Evolutionary conservation across 1,140 invertebrate species (phyloP).

Genomic region (Aricia agestis): DNA sequence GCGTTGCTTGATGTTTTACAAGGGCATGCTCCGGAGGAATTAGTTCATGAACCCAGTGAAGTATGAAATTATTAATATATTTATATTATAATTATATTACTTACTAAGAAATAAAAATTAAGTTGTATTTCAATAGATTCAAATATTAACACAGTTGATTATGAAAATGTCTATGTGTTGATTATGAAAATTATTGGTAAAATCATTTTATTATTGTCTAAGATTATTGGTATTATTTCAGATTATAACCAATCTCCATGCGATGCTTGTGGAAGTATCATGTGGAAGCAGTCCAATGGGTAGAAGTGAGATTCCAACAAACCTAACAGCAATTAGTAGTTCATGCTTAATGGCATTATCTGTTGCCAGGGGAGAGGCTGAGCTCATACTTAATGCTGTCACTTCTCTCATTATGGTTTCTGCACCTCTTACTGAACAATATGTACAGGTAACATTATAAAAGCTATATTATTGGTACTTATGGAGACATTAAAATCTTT

Average conservation of each 20-base stretch:
- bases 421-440: slow-evolving; percentile 84
- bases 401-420: slow-evolving; percentile 93
- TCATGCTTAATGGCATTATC: slow-evolving; percentile 93
- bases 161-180: too few relatives aligned
- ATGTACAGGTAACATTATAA: slow-evolving; percentile 80
- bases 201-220: neutral
- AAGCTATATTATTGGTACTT: neutral
- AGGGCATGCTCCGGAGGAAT: slow-evolving; percentile 90
- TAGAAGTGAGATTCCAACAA: slow-evolving; percentile 83
- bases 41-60: slow-evolving; percentile 67
- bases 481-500: neutral
- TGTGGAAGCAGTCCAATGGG: slow-evolving; percentile 71
- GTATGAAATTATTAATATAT: slow-evolving; percentile 34
- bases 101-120: too few relatives aligned
- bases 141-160: too few relatives aligned
- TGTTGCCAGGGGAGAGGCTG: slow-evolving; percentile 95
- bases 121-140: too few relatives aligned
- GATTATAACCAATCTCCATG: slow-evolving; percentile 60
- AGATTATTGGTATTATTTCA: slow-evolving; percentile 30
- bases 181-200: too few relatives aligned
- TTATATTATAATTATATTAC: too few relatives aligned
- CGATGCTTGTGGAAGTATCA: slow-evolving; percentile 59
- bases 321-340: slow-evolving; percentile 90
- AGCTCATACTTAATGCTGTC: slow-evolving; percentile 90
- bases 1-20: slow-evolving; percentile 94